These are phyloP conservation scores for Selene dorsalis DNA, from an alignment of 2,797 vertebrate species.

Conservation along the genomic window DNA sequence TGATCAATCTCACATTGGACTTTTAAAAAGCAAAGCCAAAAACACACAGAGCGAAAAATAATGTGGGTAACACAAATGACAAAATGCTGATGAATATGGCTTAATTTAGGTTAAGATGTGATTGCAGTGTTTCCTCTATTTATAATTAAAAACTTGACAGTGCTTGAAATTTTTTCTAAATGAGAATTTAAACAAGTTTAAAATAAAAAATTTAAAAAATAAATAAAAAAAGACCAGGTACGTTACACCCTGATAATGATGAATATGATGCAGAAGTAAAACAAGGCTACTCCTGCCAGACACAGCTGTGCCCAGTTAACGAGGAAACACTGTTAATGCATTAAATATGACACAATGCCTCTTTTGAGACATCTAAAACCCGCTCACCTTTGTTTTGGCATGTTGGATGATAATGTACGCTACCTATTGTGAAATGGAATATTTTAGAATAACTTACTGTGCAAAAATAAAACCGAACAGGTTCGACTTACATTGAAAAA, in stretches of 20 bases:
- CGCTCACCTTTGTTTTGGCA: slow-evolving; percentile 60
- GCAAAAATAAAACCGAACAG: slow-evolving; percentile 10
- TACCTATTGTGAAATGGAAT: slow-evolving; percentile 47
- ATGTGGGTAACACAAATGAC: slow-evolving; percentile 2
- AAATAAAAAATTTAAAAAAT: no score
- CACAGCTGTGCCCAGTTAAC: not conserved
- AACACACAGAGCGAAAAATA: slow-evolving; percentile 22
- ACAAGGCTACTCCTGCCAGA: not conserved
- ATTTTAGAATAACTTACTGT: slow-evolving; percentile 27
- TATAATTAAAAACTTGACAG: not conserved
- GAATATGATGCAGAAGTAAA: slow-evolving; percentile 6
- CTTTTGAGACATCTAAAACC: slow-evolving; percentile 8
- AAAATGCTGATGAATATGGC: not conserved
- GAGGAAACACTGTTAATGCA: slow-evolving; percentile 35
- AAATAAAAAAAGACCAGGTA: no score
- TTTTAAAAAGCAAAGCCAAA: slow-evolving; percentile 43
- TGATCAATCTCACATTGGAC: slow-evolving; percentile 58
- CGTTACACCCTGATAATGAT: not conserved
- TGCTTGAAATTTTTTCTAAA: not conserved
- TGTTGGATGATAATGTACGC: slow-evolving; percentile 40
- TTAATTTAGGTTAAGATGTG: slow-evolving; percentile 16
- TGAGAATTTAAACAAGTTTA: not conserved
- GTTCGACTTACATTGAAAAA: not conserved
- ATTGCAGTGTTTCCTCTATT: slow-evolving; percentile 45
- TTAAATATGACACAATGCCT: slow-evolving; percentile 14